Percentiles rank a stretch among this genome's conserved stretches.
Evolutionary conservation across 2,113 vertebrate genomes (phyloP).

Genomic region (Symphodus melops): DNA sequence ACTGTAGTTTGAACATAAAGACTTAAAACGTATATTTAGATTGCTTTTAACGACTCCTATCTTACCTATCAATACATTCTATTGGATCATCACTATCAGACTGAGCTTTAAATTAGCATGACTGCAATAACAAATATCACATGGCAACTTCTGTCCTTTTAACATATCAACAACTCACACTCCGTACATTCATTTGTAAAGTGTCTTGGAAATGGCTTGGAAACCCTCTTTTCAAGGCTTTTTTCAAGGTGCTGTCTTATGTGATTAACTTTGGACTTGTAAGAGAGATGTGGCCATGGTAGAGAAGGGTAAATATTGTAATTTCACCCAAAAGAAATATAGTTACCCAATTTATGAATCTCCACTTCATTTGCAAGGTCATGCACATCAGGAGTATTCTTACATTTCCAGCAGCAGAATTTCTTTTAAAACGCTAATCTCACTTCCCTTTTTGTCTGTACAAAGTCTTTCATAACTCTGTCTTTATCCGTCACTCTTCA

Average conservation of each 20-base stretch:
- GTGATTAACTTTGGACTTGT: not conserved
- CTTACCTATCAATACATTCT: too few relatives aligned
- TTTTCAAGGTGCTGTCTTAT: not conserved
- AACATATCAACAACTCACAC: too few relatives aligned
- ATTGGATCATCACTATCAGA: too few relatives aligned
- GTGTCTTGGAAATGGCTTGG: too few relatives aligned
- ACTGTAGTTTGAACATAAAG: too few relatives aligned
- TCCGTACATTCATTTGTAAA: too few relatives aligned
- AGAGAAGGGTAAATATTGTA: not conserved
- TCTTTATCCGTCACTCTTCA: conserved; percentile 26
- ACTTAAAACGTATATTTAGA: too few relatives aligned
- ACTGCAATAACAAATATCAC: too few relatives aligned
- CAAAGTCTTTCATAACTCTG: conserved; percentile 54
- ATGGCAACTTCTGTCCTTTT: too few relatives aligned
- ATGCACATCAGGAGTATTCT: not conserved
- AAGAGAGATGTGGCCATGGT: not conserved
- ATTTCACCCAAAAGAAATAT: not conserved
- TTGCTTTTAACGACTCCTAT: too few relatives aligned
- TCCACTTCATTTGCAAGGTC: conserved; percentile 27
- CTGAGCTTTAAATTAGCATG: too few relatives aligned
- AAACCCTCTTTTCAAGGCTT: not conserved
- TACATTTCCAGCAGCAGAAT: conserved; percentile 28
- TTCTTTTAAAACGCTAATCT: conserved; percentile 48
- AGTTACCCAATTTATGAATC: not conserved
- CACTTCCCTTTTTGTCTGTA: conserved; percentile 49